phyloP scores from a whole-genome alignment of 2,797 vertebrate species.

The Graptemys geographica region DNA sequence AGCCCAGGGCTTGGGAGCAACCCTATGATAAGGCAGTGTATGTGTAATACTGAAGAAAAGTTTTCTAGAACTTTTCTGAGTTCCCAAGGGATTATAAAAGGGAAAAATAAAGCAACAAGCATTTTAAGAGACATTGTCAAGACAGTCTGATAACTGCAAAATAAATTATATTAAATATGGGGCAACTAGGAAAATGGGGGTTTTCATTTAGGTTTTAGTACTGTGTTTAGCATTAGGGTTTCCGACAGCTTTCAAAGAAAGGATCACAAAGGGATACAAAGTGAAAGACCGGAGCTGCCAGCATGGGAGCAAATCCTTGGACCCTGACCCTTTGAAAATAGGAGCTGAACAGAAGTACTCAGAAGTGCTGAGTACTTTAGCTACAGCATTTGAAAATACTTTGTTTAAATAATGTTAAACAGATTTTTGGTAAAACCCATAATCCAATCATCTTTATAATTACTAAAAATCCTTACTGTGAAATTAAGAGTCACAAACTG shows the following conservation, averaged over 20 bases:
- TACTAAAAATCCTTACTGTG: not conserved
- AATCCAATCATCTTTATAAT: not conserved
- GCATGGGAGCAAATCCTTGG: not conserved
- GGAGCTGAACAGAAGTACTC: not conserved
- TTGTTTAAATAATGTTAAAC: not conserved
- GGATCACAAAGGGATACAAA: not conserved
- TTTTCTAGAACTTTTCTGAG: not conserved
- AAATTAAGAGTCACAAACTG: not conserved
- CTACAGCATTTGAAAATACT: rapidly evolving
- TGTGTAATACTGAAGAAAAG: not conserved
- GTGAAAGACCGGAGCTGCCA: not conserved
- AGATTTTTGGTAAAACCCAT: not conserved
- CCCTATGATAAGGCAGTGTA: not conserved
- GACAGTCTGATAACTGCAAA: rapidly evolving
- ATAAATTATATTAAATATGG: not conserved
- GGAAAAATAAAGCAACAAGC: not conserved
- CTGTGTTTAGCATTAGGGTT: not conserved
- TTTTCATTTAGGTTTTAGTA: not conserved
- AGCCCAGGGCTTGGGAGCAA: not conserved
- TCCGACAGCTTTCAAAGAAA: not conserved
- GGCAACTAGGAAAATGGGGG: not conserved
- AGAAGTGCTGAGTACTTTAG: not conserved
- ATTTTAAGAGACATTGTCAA: not conserved
- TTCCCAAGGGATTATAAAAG: not conserved
- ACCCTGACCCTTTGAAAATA: not conserved